Conservation (phyloP, 2,797 vertebrate genomes). For the Chaunax sp. region DNA sequence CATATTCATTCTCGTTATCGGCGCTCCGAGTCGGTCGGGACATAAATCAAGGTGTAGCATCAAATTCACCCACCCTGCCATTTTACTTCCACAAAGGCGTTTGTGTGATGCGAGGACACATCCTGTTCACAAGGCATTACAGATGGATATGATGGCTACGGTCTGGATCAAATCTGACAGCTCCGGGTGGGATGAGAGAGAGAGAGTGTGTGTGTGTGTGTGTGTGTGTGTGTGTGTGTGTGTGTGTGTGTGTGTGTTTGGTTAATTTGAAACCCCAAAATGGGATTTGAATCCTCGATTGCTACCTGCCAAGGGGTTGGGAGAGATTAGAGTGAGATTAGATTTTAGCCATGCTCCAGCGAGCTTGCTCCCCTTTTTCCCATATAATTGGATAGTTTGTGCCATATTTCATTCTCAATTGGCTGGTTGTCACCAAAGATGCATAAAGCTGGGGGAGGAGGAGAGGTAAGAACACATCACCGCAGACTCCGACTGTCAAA, state of each 20-base stretch:
- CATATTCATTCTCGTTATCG: constrained; percentile 45
- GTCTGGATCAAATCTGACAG: constrained; percentile 33
- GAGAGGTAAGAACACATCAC: background rate
- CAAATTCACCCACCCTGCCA: constrained; percentile 3
- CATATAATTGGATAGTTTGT: constrained; percentile 63
- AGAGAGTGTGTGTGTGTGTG: constrained; percentile 29
- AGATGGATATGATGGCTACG: constrained; percentile 28
- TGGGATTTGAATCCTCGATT: constrained; percentile 60
- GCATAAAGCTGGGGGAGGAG: constrained; percentile 5
- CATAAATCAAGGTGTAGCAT: constrained; percentile 42
- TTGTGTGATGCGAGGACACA: constrained; percentile 59
- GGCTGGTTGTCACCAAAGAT: constrained; percentile 45
- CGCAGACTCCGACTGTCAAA: constrained; percentile 25
- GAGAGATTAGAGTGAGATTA: constrained; percentile 54
- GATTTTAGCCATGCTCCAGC: constrained; percentile 57
- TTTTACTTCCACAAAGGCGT: constrained; percentile 31
- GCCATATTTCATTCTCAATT: constrained; percentile 61
- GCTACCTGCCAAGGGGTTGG: constrained; percentile 56
- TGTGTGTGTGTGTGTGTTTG: constrained; percentile 22
- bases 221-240: constrained; percentile 8
- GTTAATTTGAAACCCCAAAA: constrained; percentile 49
- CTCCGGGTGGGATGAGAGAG: constrained; percentile 26
- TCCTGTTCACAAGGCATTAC: constrained; percentile 55
- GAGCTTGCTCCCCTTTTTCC: constrained; percentile 23
- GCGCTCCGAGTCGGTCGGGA: constrained; percentile 17